phyloP scores from a whole-genome alignment of 2,113 vertebrate species.

The Plecotus auritus region DNA sequence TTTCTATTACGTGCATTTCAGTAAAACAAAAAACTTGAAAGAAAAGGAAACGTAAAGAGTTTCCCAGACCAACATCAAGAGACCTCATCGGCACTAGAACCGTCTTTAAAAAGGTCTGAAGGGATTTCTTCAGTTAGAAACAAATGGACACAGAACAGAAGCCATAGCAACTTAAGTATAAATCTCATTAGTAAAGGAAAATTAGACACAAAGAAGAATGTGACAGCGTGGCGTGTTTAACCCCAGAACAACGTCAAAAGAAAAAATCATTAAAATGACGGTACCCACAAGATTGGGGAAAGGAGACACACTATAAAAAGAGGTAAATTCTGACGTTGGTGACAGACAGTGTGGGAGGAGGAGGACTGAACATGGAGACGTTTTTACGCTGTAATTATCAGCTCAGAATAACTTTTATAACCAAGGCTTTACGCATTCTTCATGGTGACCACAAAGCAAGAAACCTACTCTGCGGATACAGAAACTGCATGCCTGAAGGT shows the following conservation, averaged over 20 bases:
- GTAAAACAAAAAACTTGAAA: not conserved
- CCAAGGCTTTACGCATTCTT: not conserved
- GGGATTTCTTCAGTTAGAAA: fast-evolving
- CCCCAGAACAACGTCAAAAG: not conserved
- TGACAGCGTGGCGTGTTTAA: not conserved
- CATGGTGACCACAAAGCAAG: not conserved
- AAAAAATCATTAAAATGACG: not conserved
- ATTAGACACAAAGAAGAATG: fast-evolving
- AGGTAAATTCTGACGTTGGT: not conserved
- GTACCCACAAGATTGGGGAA: not conserved
- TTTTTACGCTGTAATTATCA: not conserved
- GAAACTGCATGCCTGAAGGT: not conserved
- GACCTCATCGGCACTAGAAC: not conserved
- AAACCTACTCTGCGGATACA: not conserved
- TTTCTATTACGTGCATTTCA: not conserved
- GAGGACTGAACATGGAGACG: not conserved
- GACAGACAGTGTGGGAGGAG: not conserved
- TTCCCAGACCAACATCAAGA: not conserved
- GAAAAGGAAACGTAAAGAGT: not conserved
- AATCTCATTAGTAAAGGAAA: not conserved
- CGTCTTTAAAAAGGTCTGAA: no score
- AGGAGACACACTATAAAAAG: not conserved
- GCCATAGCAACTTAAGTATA: fast-evolving
- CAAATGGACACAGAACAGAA: not conserved
- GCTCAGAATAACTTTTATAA: not conserved